phyloP scores from a whole-genome alignment of 2,113 vertebrate species.

The Toxotes jaculatrix region DNA sequence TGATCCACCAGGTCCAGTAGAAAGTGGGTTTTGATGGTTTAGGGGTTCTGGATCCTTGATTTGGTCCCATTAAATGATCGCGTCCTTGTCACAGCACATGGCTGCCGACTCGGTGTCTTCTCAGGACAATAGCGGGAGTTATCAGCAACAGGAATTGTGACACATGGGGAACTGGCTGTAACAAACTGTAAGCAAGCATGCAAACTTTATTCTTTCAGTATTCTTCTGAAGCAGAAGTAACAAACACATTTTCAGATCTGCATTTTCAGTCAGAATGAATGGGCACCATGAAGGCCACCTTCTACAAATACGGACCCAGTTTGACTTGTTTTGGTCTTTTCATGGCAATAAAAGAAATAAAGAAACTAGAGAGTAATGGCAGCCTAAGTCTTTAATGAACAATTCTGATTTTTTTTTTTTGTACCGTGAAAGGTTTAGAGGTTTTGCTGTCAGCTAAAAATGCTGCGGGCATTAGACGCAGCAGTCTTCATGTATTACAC shows the following conservation, averaged over 20 bases:
- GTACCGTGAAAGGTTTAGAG: neutral
- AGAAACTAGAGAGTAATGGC: neutral
- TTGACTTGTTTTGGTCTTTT: neutral
- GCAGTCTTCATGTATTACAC: conserved; percentile 37
- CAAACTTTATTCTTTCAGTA: neutral
- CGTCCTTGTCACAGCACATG: conserved; percentile 2
- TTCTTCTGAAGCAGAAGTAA: neutral
- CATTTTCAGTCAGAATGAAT: no score
- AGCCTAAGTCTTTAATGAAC: neutral
- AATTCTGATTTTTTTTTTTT: neutral
- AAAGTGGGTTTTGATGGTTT: neutral
- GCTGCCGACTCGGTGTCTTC: neutral
- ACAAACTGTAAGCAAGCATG: neutral
- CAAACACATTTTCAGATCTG: neutral
- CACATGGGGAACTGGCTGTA: neutral
- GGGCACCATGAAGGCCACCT: no score
- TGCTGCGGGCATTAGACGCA: conserved; percentile 9
- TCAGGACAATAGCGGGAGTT: neutral
- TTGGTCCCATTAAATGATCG: neutral
- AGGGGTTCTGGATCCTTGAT: conserved; percentile 3
- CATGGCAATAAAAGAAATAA: neutral
- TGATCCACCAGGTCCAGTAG: neutral
- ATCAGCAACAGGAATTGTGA: conserved; percentile 1
- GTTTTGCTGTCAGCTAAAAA: conserved; percentile 27
- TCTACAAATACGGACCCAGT: no score